Percentiles rank a stretch among this genome's conserved stretches.
These are phyloP conservation scores for Eupithecia inturbata DNA, from an alignment of 2,888 invertebrate genomes.

Conservation along the genomic window DNA sequence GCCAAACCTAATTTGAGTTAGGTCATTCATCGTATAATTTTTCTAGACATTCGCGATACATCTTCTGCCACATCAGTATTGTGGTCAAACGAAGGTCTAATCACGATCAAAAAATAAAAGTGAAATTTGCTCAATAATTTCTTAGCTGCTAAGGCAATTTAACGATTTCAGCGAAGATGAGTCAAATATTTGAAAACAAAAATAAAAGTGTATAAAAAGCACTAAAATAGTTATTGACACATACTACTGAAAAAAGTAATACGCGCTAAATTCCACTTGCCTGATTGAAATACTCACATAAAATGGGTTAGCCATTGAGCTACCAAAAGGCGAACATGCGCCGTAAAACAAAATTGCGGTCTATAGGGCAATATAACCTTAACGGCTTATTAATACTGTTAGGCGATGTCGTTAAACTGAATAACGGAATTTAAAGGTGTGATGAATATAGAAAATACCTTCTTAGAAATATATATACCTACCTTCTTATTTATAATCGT, in stretches of 20 bases:
- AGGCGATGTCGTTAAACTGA: conserved; percentile 34
- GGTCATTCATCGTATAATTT: no score
- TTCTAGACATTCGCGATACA: no score
- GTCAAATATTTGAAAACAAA: neutral
- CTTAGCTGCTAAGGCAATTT: neutral
- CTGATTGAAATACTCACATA: conserved; percentile 7
- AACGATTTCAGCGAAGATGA: neutral
- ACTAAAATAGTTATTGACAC: neutral
- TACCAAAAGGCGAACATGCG: conserved; percentile 26
- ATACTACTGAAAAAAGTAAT: neutral
- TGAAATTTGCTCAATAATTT: neutral
- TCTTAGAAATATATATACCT: neutral
- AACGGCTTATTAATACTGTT: conserved; percentile 50
- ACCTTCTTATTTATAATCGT: neutral
- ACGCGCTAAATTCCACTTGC: neutral
- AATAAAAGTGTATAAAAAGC: neutral
- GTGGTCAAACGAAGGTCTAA: no score
- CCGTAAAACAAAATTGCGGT: conserved; percentile 47
- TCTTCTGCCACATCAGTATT: no score
- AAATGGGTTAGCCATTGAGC: conserved; percentile 11
- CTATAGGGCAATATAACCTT: conserved; percentile 46
- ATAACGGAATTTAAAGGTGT: conserved; percentile 26
- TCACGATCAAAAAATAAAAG: no score
- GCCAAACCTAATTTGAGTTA: no score
- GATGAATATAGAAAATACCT: conserved; percentile 1